Evolutionary conservation across 2,797 vertebrate genomes (phyloP).

Genomic region (Poeciliopsis paucimaculata): DNA sequence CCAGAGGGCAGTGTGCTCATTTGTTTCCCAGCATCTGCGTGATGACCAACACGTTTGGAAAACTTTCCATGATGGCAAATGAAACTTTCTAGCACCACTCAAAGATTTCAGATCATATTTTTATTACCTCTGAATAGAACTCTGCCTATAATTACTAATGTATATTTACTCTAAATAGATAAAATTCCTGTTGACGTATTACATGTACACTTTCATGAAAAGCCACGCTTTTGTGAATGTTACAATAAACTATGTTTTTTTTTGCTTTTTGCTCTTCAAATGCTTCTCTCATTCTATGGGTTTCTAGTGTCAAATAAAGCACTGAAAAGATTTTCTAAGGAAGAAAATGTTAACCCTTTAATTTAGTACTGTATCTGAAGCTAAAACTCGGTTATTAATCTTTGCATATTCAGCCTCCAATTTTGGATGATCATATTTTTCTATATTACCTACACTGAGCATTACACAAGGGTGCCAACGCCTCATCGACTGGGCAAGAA

Average conservation of each 20-base stretch:
- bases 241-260: neutral
- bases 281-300: neutral
- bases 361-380: neutral
- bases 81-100: neutral
- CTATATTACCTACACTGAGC: neutral
- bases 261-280: neutral
- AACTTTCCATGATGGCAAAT: neutral
- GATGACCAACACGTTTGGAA: neutral
- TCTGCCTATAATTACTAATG: neutral
- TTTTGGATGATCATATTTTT: neutral
- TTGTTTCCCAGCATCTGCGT: conserved; percentile 96
- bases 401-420: neutral
- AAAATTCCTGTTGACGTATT: neutral
- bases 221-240: neutral
- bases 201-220: neutral
- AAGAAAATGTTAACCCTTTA: neutral
- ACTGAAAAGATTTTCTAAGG: neutral
- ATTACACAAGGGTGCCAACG: neutral
- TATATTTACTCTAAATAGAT: neutral
- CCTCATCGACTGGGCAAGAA: neutral
- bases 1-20: conserved; percentile 96
- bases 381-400: neutral
- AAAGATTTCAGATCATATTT: neutral
- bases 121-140: neutral
- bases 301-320: neutral